Conservation (phyloP, 2,797 vertebrate genomes). For the Scleropages formosus region DNA sequence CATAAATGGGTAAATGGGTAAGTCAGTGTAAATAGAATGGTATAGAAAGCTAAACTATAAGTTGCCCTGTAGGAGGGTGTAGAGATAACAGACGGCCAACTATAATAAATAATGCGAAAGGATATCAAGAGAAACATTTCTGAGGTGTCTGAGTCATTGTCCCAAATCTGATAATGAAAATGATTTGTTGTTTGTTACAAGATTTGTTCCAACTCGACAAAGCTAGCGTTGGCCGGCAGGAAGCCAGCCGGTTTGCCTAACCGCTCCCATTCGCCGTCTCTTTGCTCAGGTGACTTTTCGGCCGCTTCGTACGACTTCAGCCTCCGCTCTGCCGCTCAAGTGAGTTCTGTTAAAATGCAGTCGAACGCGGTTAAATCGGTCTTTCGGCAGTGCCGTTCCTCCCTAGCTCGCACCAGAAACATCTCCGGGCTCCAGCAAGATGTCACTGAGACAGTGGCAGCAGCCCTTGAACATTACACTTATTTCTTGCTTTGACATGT, state of each 20-base stretch:
- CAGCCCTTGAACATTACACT: no score
- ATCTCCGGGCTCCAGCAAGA: not conserved
- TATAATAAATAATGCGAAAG: no score
- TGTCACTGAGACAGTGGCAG: no score
- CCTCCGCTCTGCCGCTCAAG: constrained; percentile 36
- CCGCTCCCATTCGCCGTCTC: not conserved
- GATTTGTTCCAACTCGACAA: constrained; percentile 3
- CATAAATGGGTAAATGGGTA: not conserved
- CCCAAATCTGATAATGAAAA: no score
- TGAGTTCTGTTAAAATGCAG: constrained; percentile 35
- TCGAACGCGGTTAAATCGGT: no score
- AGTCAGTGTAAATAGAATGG: not conserved
- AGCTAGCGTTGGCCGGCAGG: constrained; percentile 27
- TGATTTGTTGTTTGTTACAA: no score
- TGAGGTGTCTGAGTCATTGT: no score
- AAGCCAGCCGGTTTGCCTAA: not conserved
- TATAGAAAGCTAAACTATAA: not conserved
- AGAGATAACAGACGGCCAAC: no score
- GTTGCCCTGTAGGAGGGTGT: no score
- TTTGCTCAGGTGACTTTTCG: constrained; percentile 40
- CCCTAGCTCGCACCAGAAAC: not conserved
- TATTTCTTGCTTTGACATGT: no score
- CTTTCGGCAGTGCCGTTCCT: not conserved
- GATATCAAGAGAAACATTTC: no score
- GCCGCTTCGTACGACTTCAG: constrained; percentile 26